Conservation (phyloP, 37 sponge, comb jelly and placozoan genomes). For the Geodia barretti region DNA sequence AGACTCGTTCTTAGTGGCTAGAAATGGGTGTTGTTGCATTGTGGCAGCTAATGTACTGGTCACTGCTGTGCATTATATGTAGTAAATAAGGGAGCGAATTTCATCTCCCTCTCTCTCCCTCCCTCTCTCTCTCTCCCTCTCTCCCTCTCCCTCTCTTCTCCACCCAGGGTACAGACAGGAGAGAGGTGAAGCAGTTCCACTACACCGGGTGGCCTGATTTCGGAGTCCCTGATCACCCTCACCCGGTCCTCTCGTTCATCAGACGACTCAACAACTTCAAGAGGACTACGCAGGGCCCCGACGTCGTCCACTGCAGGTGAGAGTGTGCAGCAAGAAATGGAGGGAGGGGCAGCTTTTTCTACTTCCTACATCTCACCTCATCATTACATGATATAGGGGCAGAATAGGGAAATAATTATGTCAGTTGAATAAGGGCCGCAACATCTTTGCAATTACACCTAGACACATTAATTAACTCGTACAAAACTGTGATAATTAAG, state of each 20-base stretch:
- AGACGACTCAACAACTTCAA: slow-evolving; percentile 48
- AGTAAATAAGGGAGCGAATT: too few species aligned
- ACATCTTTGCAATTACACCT: too few species aligned
- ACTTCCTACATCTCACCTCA: not conserved
- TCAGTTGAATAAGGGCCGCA: too few species aligned
- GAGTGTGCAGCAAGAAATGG: not conserved
- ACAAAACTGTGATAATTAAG: too few species aligned
- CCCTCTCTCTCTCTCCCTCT: not conserved
- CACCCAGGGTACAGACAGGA: slow-evolving; percentile 47
- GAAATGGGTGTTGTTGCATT: too few species aligned
- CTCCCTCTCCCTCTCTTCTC: not conserved
- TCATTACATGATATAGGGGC: not conserved
- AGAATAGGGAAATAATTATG: not conserved
- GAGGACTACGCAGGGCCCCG: slow-evolving; percentile 51
- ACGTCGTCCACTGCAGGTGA: slow-evolving; percentile 84
- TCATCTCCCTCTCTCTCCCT: not conserved
- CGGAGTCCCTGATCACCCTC: slow-evolving; percentile 79
- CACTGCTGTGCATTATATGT: too few species aligned
- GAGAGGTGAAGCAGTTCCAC: slow-evolving; percentile 81
- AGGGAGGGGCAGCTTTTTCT: not conserved
- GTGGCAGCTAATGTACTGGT: too few species aligned
- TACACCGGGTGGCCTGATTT: slow-evolving; percentile 90
- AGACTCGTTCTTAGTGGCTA: not conserved
- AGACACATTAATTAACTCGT: too few species aligned
- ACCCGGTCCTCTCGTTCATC: slow-evolving; percentile 62